Conservation (phyloP, 2,113 vertebrate genomes). For the Pavo muticus region DNA sequence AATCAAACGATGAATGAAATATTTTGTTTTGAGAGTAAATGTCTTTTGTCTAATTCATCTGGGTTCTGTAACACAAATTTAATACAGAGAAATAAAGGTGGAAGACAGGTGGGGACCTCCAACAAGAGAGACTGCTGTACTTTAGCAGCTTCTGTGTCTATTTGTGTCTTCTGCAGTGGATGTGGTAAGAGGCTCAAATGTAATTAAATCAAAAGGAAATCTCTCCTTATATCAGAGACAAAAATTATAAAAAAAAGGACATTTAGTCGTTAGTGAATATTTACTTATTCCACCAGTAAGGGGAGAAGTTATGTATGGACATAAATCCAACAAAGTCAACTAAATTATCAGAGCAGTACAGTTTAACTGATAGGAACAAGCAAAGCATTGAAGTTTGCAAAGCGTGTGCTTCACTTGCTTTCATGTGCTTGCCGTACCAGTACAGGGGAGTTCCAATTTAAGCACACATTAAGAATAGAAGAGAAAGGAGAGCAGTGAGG, state of each 20-base stretch:
- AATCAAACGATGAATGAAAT: background rate
- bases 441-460: background rate
- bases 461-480: background rate
- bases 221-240: background rate
- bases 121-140: background rate
- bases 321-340: background rate
- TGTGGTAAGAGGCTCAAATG: background rate
- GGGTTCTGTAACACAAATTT: background rate
- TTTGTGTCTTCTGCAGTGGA: background rate
- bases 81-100: background rate
- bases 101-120: background rate
- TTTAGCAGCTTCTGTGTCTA: background rate
- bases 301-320: background rate
- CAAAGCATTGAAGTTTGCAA: background rate
- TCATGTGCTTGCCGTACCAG: background rate
- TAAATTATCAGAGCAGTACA: background rate
- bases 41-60: background rate
- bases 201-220: background rate
- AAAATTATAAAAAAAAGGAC: background rate
- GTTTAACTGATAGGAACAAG: background rate
- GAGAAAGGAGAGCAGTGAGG: background rate
- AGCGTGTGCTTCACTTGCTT: background rate
- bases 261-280: background rate
- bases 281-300: background rate
- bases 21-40: background rate